These are phyloP conservation scores for Aldrovandia affinis DNA, from an alignment of 2,797 vertebrate species.

Conservation along the genomic window DNA sequence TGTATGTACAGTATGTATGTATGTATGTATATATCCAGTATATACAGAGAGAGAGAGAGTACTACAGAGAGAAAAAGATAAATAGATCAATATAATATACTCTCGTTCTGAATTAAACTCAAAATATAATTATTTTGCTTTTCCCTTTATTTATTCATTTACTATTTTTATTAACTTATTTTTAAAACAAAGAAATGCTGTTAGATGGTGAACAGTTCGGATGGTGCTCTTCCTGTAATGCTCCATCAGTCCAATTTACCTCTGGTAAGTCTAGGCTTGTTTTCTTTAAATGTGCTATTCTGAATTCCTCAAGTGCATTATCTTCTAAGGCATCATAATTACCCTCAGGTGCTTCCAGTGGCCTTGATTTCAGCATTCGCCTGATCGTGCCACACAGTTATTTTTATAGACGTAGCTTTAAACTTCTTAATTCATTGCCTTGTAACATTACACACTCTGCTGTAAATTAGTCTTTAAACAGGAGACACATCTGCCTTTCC, in stretches of 20 bases:
- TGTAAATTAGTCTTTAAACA: not conserved
- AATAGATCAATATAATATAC: too few relatives aligned
- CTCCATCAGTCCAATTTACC: not conserved
- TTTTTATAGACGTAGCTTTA: slow-evolving; percentile 25
- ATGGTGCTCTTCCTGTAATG: too few relatives aligned
- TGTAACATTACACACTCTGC: slow-evolving; percentile 19
- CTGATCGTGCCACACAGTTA: slow-evolving; percentile 17
- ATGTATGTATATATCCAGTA: too few relatives aligned
- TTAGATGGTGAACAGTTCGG: too few relatives aligned
- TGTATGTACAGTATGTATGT: too few relatives aligned
- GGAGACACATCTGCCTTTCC: not conserved
- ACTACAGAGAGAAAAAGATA: too few relatives aligned
- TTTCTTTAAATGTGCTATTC: slow-evolving; percentile 36
- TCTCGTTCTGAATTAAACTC: too few relatives aligned
- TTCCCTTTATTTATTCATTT: too few relatives aligned
- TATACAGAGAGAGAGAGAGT: too few relatives aligned
- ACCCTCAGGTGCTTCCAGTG: slow-evolving; percentile 30
- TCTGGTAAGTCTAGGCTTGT: slow-evolving; percentile 41
- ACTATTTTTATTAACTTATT: too few relatives aligned
- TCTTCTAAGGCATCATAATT: slow-evolving; percentile 44
- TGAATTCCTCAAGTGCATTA: slow-evolving; percentile 48
- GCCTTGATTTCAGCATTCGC: not conserved
- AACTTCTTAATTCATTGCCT: slow-evolving; percentile 24
- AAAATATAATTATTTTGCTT: too few relatives aligned
- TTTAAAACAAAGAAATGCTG: too few relatives aligned